Evolutionary conservation across 2,797 vertebrate genomes (phyloP).

Genomic region (Sebastes diploproa): DNA sequence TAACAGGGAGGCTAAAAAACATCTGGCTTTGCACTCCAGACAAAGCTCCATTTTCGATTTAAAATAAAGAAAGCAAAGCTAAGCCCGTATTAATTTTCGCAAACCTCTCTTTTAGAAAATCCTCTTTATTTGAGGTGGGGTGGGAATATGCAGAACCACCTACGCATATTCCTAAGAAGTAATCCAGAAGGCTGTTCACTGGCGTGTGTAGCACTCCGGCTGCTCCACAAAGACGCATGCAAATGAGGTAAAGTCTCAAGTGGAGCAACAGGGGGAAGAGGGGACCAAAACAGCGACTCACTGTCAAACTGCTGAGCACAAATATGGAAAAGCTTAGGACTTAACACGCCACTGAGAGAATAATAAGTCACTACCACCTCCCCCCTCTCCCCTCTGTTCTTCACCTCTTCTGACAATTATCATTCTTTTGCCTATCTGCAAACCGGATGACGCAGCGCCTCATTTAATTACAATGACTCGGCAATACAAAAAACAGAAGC

Average conservation of each 20-base stretch:
- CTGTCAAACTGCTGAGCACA: constrained; percentile 55
- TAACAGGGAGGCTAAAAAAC: constrained; percentile 46
- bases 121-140: constrained; percentile 56
- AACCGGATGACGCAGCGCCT: constrained; percentile 16
- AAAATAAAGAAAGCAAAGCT: constrained; percentile 46
- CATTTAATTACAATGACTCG: constrained; percentile 33
- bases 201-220: constrained; percentile 55
- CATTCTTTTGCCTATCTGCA: constrained; percentile 4
- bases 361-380: not conserved
- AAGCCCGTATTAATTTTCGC: constrained; percentile 65
- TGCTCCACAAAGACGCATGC: constrained; percentile 69
- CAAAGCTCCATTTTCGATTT: constrained; percentile 34
- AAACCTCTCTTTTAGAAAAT: constrained; percentile 57
- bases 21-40: constrained; percentile 33
- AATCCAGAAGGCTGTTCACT: constrained; percentile 71
- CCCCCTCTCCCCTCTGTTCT: not conserved
- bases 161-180: constrained; percentile 53
- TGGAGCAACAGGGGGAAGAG: constrained; percentile 44
- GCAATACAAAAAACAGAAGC: not conserved
- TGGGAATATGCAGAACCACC: constrained; percentile 56
- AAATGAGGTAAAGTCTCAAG: constrained; percentile 70
- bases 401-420: constrained; percentile 4
- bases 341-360: constrained; percentile 36
- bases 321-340: constrained; percentile 58
- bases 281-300: constrained; percentile 54